Base-by-base conservation (phyloP, 2,888 invertebrate genomes). In the Saturnia japonica region DNA sequence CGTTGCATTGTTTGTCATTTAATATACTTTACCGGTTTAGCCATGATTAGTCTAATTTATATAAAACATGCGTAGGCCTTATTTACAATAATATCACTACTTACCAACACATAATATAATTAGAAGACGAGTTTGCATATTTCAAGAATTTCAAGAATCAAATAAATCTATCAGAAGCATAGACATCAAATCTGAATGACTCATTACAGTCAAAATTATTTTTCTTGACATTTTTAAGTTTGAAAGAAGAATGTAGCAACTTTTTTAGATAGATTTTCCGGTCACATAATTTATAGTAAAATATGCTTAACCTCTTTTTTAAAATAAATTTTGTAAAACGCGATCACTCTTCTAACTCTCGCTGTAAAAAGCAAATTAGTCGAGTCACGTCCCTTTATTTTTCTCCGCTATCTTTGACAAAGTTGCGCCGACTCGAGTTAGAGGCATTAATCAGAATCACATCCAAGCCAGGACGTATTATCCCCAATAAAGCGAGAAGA, bases 321-420 rank as follows among this genome's bases (percentile, higher is more conserved):
- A 74, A 74, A 77, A 78, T 76, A 75, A 78, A 78, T 78, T 76
- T 77, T 77, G 72, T 77, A 78, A 78, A 80, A 77, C 77, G 74
- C 77, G 77, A 82, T 83, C 75, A 80, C 75, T 81, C 81, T 78
- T 82, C 81, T 82, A 81, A 80, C 78, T 82, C 82, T 76, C 74
- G 79, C 75, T 76, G 82, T 90, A 88, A 89, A 91, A 89, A 84
- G 83, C 81, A 84, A 91, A 92, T 91, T 89, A 91, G 90, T 87
- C 87, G 80, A 91, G 91, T 93, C 93, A 93, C 90, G 91, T 91
- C 87, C 90, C 90, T 88, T 89, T 91, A 93, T 93, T 92, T 93
- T 91, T 92, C 89, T 87, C 79, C 86, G 90, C 83, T 93, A 93
- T 93, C 93, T 90, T 79, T 87, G 87, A 92, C 91, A 91, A 93